phyloP scores from a whole-genome alignment of 2,888 invertebrate species.

The Congeria kusceri region DNA sequence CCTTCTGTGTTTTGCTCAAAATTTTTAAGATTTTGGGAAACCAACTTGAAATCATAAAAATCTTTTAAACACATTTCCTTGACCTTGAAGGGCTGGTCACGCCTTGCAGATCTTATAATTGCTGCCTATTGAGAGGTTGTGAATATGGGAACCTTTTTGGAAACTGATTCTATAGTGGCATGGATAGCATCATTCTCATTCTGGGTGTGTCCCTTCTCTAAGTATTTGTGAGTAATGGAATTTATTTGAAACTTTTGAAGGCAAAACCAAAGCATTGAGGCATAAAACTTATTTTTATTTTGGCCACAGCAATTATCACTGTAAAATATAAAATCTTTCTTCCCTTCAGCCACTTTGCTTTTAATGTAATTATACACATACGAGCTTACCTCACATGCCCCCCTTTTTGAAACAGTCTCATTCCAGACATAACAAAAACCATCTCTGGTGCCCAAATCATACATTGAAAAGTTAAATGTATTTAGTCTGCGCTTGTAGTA shows the following conservation, averaged over 20 bases:
- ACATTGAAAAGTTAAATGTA: slow-evolving; percentile 22
- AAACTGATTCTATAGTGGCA: slow-evolving; percentile 5
- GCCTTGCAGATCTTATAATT: no score
- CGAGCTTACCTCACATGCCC: slow-evolving; percentile 22
- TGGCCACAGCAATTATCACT: slow-evolving; percentile 11
- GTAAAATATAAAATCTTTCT: slow-evolving; percentile 14
- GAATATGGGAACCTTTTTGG: neutral
- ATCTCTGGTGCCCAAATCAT: slow-evolving; percentile 16
- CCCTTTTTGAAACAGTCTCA: slow-evolving; percentile 18
- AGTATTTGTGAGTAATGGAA: slow-evolving; percentile 2
- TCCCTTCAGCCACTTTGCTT: slow-evolving; percentile 6
- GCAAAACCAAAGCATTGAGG: slow-evolving; percentile 12
- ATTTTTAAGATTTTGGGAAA: no score
- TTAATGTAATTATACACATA: slow-evolving; percentile 9
- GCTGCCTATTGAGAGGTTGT: no score
- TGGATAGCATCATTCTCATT: slow-evolving; percentile 5
- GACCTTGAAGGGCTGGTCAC: no score
- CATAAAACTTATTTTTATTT: slow-evolving; percentile 13
- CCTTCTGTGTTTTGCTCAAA: no score
- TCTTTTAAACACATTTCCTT: no score
- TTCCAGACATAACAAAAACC: slow-evolving; percentile 18
- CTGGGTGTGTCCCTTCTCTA: slow-evolving; percentile 14
- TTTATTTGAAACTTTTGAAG: neutral
- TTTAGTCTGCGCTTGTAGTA: slow-evolving; percentile 34
- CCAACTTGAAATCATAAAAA: no score